Evolutionary conservation across 2,113 vertebrate genomes (phyloP).

Genomic region (Colius striatus): DNA sequence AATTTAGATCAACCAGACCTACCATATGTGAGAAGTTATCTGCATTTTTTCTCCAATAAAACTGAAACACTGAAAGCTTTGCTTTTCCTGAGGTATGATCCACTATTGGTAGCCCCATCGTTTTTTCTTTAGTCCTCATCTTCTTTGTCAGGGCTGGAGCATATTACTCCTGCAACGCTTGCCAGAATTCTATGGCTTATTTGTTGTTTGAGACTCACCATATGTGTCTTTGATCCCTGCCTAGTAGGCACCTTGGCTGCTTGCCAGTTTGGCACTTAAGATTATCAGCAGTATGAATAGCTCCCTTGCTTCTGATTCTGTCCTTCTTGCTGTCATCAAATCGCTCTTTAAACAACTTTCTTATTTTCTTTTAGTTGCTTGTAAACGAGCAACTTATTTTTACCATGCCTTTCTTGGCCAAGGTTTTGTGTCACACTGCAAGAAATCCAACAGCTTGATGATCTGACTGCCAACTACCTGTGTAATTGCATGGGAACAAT

Average conservation of each 20-base stretch:
- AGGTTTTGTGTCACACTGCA: neutral
- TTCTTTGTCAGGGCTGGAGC: constrained; percentile 64
- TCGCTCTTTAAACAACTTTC: constrained; percentile 49
- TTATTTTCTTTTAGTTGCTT: constrained; percentile 49
- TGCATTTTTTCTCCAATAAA: constrained; percentile 74
- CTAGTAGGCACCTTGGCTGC: constrained; percentile 69
- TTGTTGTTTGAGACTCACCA: constrained; percentile 74
- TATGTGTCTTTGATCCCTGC: constrained; percentile 76
- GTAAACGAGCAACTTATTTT: constrained; percentile 31
- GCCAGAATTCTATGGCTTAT: constrained; percentile 73
- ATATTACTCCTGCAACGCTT: constrained; percentile 53
- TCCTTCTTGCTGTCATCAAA: constrained; percentile 67
- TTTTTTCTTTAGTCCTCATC: constrained; percentile 44
- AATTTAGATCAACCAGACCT: constrained; percentile 71
- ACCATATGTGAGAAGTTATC: constrained; percentile 77
- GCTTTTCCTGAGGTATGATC: constrained; percentile 64
- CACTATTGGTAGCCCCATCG: constrained; percentile 48
- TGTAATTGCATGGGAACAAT: constrained; percentile 31
- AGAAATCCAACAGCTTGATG: constrained; percentile 33
- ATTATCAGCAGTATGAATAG: constrained; percentile 63
- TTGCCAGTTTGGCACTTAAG: constrained; percentile 66
- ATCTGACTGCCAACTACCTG: constrained; percentile 44
- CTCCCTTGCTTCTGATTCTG: constrained; percentile 73
- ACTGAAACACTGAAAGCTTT: constrained; percentile 72
- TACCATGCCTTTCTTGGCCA: constrained; percentile 29